A percentile compares a stretch with the other conserved stretches of the same genome.
phyloP scores from a whole-genome alignment of 2,797 vertebrate species.

The Rhadinocentrus ornatus region DNA sequence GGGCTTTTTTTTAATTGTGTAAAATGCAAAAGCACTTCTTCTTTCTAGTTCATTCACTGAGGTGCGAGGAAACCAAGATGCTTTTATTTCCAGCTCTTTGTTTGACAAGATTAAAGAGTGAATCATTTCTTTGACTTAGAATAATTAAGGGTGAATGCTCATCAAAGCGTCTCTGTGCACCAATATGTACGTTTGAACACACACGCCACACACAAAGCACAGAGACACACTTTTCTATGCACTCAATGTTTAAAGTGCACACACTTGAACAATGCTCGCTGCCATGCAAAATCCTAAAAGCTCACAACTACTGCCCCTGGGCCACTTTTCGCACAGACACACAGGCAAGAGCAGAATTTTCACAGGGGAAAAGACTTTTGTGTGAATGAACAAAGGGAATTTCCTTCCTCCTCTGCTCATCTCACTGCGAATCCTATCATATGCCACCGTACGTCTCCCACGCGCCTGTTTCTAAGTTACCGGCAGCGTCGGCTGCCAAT shows the following conservation, averaged over 20 bases:
- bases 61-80: conserved; percentile 9
- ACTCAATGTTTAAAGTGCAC: conserved; percentile 5
- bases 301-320: conserved; percentile 52
- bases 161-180: conserved; percentile 29
- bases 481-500: conserved; percentile 70
- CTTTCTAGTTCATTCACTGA: conserved; percentile 29
- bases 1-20: conserved; percentile 33
- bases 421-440: conserved; percentile 63
- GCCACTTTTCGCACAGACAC: conserved; percentile 50
- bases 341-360: conserved; percentile 43
- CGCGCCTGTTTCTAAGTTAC: conserved; percentile 83
- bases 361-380: conserved; percentile 56
- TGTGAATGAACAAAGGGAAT: conserved; percentile 77
- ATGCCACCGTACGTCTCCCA: conserved; percentile 71
- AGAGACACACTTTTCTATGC: conserved; percentile 22
- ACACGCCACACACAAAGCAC: background rate
- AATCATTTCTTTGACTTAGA: conserved; percentile 35
- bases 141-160: conserved; percentile 41
- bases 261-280: conserved; percentile 43
- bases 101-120: conserved; percentile 7
- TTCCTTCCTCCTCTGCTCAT: conserved; percentile 60
- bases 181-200: conserved; percentile 3
- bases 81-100: conserved; percentile 21
- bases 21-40: conserved; percentile 33
- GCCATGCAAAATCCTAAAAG: conserved; percentile 56